phyloP scores from a whole-genome alignment of 2,797 vertebrate species.

The Gymnocypris eckloni region DNA sequence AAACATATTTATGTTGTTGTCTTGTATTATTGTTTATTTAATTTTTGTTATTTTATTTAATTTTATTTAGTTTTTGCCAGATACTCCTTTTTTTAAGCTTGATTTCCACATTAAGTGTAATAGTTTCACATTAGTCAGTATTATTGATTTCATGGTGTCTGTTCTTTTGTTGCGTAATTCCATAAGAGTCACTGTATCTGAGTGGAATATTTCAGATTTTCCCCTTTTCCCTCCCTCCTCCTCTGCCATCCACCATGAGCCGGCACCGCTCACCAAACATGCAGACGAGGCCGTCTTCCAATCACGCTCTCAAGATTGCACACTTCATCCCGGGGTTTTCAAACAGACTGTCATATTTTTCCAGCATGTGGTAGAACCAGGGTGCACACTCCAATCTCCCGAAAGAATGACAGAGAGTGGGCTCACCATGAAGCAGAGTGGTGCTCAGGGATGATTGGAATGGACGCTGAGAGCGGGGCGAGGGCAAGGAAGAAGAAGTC shows the following conservation, averaged over 20 bases:
- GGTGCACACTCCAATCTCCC: conserved; percentile 25
- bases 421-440: conserved; percentile 28
- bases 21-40: too few relatives aligned
- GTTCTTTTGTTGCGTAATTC: neutral
- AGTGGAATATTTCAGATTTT: neutral
- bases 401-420: conserved; percentile 24
- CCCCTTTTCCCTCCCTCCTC: neutral
- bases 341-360: conserved; percentile 48
- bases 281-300: neutral
- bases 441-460: conserved; percentile 46
- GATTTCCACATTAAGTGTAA: neutral
- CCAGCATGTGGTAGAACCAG: conserved; percentile 30
- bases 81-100: neutral
- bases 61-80: neutral
- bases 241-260: conserved; percentile 23
- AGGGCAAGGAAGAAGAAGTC: conserved; percentile 3
- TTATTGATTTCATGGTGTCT: neutral
- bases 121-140: neutral
- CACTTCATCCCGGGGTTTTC: conserved; percentile 26
- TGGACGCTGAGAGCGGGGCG: conserved; percentile 4
- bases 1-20: neutral
- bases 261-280: neutral
- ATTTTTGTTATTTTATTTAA: too few relatives aligned
- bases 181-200: neutral
- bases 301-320: conserved; percentile 13